These are phyloP conservation scores for Entomobrya multifasciata DNA, from an alignment of 2,888 invertebrate species.

Conservation along the genomic window DNA sequence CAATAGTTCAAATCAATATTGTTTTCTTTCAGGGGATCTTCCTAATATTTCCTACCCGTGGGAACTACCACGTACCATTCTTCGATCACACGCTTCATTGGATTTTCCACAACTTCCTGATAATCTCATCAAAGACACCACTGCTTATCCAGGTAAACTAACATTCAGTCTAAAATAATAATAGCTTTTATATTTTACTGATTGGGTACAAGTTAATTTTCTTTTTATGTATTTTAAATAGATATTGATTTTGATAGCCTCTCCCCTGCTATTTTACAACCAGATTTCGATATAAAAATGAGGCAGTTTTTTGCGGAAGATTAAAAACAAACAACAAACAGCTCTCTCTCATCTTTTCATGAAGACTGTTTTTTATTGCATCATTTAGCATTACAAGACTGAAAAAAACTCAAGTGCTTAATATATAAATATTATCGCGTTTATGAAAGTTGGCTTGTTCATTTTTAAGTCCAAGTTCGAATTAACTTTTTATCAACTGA, in stretches of 20 bases:
- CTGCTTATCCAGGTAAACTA: not conserved
- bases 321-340: conserved; percentile 83
- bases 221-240: not conserved
- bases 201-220: not conserved
- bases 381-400: not conserved
- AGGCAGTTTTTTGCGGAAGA: not conserved
- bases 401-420: not conserved
- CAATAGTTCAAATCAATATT: not conserved
- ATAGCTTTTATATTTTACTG: not conserved
- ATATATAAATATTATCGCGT: not conserved
- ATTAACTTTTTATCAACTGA: too few species aligned
- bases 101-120: conserved; percentile 45
- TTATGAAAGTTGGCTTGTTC: not conserved
- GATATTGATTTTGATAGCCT: not conserved
- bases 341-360: not conserved
- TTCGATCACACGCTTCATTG: not conserved
- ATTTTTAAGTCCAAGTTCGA: not conserved
- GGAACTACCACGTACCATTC: conserved; percentile 8
- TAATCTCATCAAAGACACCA: conserved; percentile 22
- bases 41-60: conserved; percentile 7
- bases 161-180: not conserved
- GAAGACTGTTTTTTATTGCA: not conserved
- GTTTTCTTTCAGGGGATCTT: conserved; percentile 22
- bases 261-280: not conserved
- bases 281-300: not conserved